phyloP scores from a whole-genome alignment of 2,797 vertebrate species.

The Serranus cabrilla region DNA sequence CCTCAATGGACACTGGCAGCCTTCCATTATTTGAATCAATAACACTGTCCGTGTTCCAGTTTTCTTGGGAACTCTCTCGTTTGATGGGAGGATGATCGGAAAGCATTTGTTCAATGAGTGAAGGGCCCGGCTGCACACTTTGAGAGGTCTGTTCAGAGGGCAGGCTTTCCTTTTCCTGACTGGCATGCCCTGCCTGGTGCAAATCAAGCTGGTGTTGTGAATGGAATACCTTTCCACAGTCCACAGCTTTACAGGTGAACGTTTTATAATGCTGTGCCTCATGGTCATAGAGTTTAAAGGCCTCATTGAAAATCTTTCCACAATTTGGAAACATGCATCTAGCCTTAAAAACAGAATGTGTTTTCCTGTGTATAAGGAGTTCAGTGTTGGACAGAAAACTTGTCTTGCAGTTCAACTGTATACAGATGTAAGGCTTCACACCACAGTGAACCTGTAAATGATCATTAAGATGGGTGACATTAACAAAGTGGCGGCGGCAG shows the following conservation, averaged over 20 bases:
- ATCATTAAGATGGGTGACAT: constrained; percentile 95
- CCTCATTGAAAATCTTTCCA: constrained; percentile 93
- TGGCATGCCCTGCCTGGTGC: constrained; percentile 88
- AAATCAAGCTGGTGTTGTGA: constrained; percentile 92
- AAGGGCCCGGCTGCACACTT: constrained; percentile 45
- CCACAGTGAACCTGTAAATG: constrained; percentile 98
- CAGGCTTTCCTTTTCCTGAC: constrained; percentile 67
- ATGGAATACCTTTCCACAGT: constrained; percentile 94
- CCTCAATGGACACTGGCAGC: constrained; percentile 63
- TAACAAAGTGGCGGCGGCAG: constrained; percentile 96
- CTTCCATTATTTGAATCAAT: constrained; percentile 27
- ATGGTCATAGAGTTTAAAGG: constrained; percentile 96
- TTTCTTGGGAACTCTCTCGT: constrained; percentile 35
- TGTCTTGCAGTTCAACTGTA: constrained; percentile 96
- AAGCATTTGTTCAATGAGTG: constrained; percentile 59
- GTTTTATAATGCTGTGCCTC: constrained; percentile 98
- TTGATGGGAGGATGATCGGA: constrained; percentile 20
- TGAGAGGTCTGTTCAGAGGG: constrained; percentile 68
- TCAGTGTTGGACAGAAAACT: constrained; percentile 94
- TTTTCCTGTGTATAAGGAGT: constrained; percentile 92
- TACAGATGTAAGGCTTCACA: constrained; percentile 95
- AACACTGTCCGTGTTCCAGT: constrained; percentile 25
- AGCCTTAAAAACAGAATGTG: constrained; percentile 92
- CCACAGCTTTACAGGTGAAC: constrained; percentile 91
- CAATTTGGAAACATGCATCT: constrained; percentile 98